phyloP scores from a whole-genome alignment of 2,888 invertebrate genomes.

The Aleiodes leptofemur region DNA sequence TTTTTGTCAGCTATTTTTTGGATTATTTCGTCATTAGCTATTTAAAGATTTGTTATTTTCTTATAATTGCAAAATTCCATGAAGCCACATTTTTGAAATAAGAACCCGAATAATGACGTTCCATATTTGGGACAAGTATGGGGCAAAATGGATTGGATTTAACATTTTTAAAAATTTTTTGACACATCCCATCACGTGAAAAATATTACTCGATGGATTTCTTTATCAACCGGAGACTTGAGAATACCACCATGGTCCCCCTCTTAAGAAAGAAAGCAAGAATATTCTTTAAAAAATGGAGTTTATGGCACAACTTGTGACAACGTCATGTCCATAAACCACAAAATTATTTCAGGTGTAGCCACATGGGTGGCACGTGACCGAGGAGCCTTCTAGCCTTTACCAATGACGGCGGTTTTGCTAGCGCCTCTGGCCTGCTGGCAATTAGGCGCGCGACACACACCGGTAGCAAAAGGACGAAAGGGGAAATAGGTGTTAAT shows the following conservation, averaged over 20 bases:
- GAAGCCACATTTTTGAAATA: too few species aligned
- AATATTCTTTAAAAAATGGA: background rate
- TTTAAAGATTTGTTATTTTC: too few species aligned
- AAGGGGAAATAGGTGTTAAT: slow-evolving; percentile 41
- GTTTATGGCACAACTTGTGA: background rate
- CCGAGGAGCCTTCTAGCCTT: slow-evolving; percentile 28
- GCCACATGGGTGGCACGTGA: slow-evolving; percentile 32
- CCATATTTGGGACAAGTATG: too few species aligned
- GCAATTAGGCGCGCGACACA: slow-evolving; percentile 41
- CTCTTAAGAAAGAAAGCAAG: background rate
- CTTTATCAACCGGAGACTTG: too few species aligned
- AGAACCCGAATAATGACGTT: too few species aligned
- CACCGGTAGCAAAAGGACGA: slow-evolving; percentile 26
- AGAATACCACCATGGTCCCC: background rate
- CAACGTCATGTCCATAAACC: slow-evolving; percentile 40
- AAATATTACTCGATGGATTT: too few species aligned
- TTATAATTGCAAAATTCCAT: too few species aligned
- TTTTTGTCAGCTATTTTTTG: too few species aligned
- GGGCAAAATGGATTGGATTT: too few species aligned
- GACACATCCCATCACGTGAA: too few species aligned
- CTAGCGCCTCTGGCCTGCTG: slow-evolving; percentile 35
- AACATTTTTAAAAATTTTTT: too few species aligned
- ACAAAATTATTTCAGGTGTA: slow-evolving; percentile 40
- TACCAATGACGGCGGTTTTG: slow-evolving; percentile 41
- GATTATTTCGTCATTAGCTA: too few species aligned